phyloP scores from a whole-genome alignment of 1,140 invertebrate genomes.

The Polyergus mexicanus region DNA sequence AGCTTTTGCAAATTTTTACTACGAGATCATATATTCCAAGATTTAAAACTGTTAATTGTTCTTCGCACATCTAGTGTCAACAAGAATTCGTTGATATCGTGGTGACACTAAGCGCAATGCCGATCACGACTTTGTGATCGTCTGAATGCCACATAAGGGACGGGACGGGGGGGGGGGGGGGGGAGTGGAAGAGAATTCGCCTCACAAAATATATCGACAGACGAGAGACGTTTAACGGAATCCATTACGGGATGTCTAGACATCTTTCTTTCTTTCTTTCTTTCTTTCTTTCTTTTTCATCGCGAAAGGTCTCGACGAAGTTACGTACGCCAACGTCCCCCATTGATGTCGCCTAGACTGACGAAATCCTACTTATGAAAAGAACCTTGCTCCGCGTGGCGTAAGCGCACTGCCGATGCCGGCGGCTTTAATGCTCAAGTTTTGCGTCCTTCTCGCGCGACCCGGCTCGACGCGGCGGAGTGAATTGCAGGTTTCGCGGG shows the following conservation, averaged over 20 bases:
- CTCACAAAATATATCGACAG: conserved; percentile 37
- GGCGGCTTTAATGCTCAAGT: conserved; percentile 69
- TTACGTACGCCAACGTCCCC: conserved; percentile 47
- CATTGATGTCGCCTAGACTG: conserved; percentile 57
- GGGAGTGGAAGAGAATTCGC: not conserved
- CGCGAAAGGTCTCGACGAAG: conserved; percentile 45
- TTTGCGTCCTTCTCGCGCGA: conserved; percentile 68
- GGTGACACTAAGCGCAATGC: not conserved
- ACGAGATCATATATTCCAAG: not conserved
- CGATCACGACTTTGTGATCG: conserved; percentile 8
- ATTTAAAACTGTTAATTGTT: not conserved
- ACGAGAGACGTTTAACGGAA: conserved; percentile 55
- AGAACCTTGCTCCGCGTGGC: conserved; percentile 36
- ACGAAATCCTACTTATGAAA: conserved; percentile 51
- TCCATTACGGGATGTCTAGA: conserved; percentile 57
- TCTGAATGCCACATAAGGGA: not conserved
- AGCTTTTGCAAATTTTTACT: not conserved
- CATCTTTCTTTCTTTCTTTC: conserved; percentile 39
- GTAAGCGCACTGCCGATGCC: conserved; percentile 36
- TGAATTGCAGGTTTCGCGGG: conserved; percentile 75
- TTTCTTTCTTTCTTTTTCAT: conserved; percentile 32
- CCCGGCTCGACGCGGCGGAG: conserved; percentile 32
- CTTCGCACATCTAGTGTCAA: not conserved
- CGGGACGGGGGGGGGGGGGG: not conserved
- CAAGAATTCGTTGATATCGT: not conserved